Evolutionary conservation across 1,140 invertebrate genomes (phyloP).

Genomic region (Trissolcus basalis): DNA sequence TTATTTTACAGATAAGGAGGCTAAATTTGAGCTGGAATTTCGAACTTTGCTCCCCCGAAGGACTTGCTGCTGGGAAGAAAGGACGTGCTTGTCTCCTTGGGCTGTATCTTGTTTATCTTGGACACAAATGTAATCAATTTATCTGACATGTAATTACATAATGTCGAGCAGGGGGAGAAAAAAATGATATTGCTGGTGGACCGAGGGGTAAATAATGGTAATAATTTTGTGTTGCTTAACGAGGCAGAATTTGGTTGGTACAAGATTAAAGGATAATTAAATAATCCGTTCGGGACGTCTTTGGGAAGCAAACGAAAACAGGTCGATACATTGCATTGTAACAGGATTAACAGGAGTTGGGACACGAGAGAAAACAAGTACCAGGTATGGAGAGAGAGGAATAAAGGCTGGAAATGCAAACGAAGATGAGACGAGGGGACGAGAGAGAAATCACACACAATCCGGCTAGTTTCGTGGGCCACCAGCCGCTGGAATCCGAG

Average conservation of each 20-base stretch:
- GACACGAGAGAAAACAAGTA: slow-evolving; percentile 62
- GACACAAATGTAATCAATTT: too few species aligned
- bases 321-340: slow-evolving; percentile 76
- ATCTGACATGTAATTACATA: slow-evolving; percentile 1
- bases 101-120: too few species aligned
- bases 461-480: slow-evolving; percentile 52
- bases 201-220: too few species aligned
- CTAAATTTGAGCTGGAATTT: too few species aligned
- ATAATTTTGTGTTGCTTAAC: slow-evolving; percentile 8
- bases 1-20: too few species aligned
- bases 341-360: slow-evolving; percentile 75
- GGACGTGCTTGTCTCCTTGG: too few species aligned
- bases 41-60: too few species aligned
- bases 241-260: slow-evolving; percentile 5
- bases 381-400: slow-evolving; percentile 44
- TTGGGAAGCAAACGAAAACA: slow-evolving; percentile 67
- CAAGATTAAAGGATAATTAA: slow-evolving; percentile 71
- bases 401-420: slow-evolving; percentile 52
- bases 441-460: slow-evolving; percentile 30
- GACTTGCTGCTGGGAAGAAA: too few species aligned
- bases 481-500: slow-evolving; percentile 69
- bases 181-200: too few species aligned
- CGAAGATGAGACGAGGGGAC: slow-evolving; percentile 20
- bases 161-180: too few species aligned
- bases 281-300: slow-evolving; percentile 70